Percentiles rank a stretch among this genome's conserved stretches.
These are phyloP conservation scores for Petrolisthes cinctipes DNA, from an alignment of 2,888 invertebrate species.

Conservation along the genomic window DNA sequence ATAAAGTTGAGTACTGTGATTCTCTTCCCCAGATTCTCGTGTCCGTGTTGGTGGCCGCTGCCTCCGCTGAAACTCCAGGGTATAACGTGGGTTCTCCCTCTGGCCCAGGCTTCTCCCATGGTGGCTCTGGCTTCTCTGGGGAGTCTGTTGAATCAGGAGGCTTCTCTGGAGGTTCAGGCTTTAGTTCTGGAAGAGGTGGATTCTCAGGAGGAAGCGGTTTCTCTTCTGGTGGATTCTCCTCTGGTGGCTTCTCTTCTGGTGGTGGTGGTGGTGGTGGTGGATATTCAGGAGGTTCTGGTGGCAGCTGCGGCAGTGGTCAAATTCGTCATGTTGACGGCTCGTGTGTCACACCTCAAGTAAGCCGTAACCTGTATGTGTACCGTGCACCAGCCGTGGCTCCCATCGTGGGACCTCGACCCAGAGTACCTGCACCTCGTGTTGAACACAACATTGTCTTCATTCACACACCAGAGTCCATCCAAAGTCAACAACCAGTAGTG, in stretches of 20 bases:
- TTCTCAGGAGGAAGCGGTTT: background rate
- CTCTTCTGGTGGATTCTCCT: background rate
- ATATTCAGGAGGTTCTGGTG: constrained; percentile 1
- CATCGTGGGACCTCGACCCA: constrained; percentile 16
- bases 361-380: constrained; percentile 50
- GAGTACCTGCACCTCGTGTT: constrained; percentile 36
- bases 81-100: background rate
- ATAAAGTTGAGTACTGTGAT: background rate
- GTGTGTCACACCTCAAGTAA: constrained; percentile 47
- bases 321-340: constrained; percentile 54
- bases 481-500: constrained; percentile 48
- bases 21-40: constrained; percentile 16
- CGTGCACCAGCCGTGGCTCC: constrained; percentile 28
- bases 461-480: constrained; percentile 10
- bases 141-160: background rate
- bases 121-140: background rate
- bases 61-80: background rate
- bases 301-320: constrained; percentile 36
- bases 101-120: background rate
- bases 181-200: background rate
- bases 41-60: constrained; percentile 11
- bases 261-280: background rate
- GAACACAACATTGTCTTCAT: constrained; percentile 51
- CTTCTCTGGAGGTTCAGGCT: background rate
- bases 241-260: background rate